Evolutionary conservation across 2,888 invertebrate species (phyloP).

Genomic region (Tetragonisca angustula): DNA sequence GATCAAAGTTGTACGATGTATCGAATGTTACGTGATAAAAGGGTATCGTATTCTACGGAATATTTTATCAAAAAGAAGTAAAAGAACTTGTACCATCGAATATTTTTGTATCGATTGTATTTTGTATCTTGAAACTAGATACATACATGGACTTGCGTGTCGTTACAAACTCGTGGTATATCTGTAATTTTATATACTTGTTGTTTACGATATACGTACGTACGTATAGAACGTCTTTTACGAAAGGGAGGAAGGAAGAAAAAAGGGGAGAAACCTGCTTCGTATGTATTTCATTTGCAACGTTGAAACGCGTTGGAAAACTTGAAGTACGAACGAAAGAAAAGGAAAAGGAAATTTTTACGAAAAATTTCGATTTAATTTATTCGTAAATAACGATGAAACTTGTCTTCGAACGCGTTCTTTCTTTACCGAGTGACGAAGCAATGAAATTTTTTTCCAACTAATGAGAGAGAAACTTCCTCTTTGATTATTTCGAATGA

Average conservation of each 20-base stretch:
- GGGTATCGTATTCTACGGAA: neutral
- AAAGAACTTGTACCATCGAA: neutral
- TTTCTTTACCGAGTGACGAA: neutral
- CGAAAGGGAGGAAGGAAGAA: neutral
- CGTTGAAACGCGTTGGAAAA: neutral
- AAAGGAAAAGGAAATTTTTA: neutral
- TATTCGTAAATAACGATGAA: slow-evolving; percentile 2
- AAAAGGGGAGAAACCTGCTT: neutral
- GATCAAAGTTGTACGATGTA: no score
- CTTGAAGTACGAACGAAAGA: neutral
- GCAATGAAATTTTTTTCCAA: neutral
- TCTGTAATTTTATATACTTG: slow-evolving; percentile 7
- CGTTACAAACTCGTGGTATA: slow-evolving; percentile 35
- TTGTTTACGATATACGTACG: neutral
- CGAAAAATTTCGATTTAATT: slow-evolving; percentile 8
- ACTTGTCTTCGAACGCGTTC: neutral
- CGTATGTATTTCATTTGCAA: neutral
- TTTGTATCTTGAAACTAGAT: neutral
- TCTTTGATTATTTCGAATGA: no score
- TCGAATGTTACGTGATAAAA: neutral
- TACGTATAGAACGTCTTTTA: neutral
- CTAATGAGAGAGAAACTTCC: neutral
- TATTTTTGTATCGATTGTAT: neutral
- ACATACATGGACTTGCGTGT: slow-evolving; percentile 2
- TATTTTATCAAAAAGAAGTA: neutral